Base-by-base conservation (phyloP, 2,888 invertebrate genomes). In the Catotricha subobsoleta region DNA sequence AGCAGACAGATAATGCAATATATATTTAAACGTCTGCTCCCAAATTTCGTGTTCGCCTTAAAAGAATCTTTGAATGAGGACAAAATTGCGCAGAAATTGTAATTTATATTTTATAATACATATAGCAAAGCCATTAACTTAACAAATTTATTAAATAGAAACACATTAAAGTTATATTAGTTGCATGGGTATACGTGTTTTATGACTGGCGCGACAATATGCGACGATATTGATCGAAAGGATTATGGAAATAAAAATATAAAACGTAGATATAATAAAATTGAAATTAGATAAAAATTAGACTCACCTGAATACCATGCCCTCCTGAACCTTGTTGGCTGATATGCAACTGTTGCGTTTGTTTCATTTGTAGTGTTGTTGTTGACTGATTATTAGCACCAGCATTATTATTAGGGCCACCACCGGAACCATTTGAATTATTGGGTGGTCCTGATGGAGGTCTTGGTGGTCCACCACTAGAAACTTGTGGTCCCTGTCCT, bases 341-440 rank as follows among this genome's bases (percentile, higher is more conserved):
- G 51, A 90, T 80, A 60, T 88, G 87, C 59, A 88, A 64, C 59
- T 87, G 86, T 59, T 86, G 86, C 42, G 83, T 81, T 60, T 87
- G 87, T 55, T 80, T 81, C 67, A 88, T 83, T 61, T 87, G 86
- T 48, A 86, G 63, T 29, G 72, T 72, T 25, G 74, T 65, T 9
- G 71, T 37, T 41, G 44, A 44, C 18, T 36, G 43, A 15, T 16
- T 44, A 44, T 27, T 46, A 43, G 13, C 45, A 46, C 10, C 46
- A 47, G n/a, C 47, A 39, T 42, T 49, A 51, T 30, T 45, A n/a
- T n/a, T n/a, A n/a, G n/a, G n/a, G 9, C 36, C 21, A 9, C 23
- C 23, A 15, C 36, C 36, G 36, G 41, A 20, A 40, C 34, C 39
- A 40, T 46, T 39, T 42, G 33, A 35, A 49, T 48, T 45, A 50